These are phyloP conservation scores for Arnoldichthys spilopterus DNA, from an alignment of 2,797 vertebrate genomes.

Conservation along the genomic window DNA sequence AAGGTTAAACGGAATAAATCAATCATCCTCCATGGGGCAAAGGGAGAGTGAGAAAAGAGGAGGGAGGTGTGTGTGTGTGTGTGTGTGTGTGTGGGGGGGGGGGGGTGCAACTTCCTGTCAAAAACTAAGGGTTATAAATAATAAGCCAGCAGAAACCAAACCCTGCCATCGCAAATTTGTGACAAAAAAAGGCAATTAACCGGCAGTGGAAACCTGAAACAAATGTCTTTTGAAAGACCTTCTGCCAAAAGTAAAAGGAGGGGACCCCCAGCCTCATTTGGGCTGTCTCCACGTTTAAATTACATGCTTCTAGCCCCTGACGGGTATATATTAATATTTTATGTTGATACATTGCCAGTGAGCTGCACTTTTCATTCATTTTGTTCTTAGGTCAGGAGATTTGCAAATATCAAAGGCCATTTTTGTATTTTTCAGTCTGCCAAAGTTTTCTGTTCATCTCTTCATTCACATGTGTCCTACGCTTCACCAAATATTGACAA, in stretches of 20 bases:
- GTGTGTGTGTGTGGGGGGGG: too few relatives aligned
- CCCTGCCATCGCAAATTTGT: conserved; percentile 71
- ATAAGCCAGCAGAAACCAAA: conserved; percentile 73
- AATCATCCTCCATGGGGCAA: conserved; percentile 74
- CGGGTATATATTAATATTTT: conserved; percentile 81
- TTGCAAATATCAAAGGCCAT: conserved; percentile 26
- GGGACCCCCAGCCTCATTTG: conserved; percentile 75
- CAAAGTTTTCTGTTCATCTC: conserved; percentile 26
- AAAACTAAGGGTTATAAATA: conserved; percentile 76
- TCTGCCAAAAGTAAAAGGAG: conserved; percentile 75
- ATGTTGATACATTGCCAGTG: conserved; percentile 78
- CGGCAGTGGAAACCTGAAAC: conserved; percentile 76
- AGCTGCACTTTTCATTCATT: conserved; percentile 73
- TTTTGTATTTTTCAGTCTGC: background rate
- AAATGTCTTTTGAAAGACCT: conserved; percentile 81
- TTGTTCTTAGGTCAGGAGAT: conserved; percentile 45
- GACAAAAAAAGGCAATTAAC: conserved; percentile 80
- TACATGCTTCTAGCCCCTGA: conserved; percentile 79
- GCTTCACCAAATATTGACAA: background rate
- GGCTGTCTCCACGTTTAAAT: conserved; percentile 76
- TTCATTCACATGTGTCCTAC: conserved; percentile 4
- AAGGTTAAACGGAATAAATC: conserved; percentile 84
- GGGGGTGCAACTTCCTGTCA: conserved; percentile 64
- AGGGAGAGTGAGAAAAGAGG: conserved; percentile 48
- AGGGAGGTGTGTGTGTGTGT: too few relatives aligned